A percentile compares a stretch with the other conserved stretches of the same genome.
Evolutionary conservation across 35 echinoderm and acorn worm species (phyloP).

Genomic region (Ophiothrix spiculata): DNA sequence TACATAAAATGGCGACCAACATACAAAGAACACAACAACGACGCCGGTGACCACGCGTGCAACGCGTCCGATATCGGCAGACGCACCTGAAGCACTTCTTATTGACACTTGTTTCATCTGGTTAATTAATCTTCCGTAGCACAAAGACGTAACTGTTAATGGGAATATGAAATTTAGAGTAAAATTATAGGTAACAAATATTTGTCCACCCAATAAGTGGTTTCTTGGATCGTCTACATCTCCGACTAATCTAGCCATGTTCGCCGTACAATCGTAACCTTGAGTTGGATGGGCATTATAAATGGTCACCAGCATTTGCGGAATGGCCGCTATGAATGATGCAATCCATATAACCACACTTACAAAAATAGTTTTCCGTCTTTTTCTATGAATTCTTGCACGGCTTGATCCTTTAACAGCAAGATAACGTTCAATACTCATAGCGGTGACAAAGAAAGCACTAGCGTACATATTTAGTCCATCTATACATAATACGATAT

Average conservation of each 20-base stretch:
- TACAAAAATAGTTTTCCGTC: conserved; percentile 4
- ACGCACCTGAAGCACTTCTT: conserved; percentile 5
- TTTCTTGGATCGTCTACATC: neutral
- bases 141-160: conserved; percentile 12
- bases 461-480: conserved; percentile 41
- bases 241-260: neutral
- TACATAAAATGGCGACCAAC: conserved; percentile 31
- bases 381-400: conserved; percentile 9
- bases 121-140: conserved; percentile 29
- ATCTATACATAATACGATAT: neutral
- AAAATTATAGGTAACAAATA: conserved; percentile 36
- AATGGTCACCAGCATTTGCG: neutral
- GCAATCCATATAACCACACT: conserved; percentile 30
- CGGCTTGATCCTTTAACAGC: conserved; percentile 28
- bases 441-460: conserved; percentile 38
- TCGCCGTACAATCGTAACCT: neutral
- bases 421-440: conserved; percentile 35
- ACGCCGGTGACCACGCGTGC: conserved; percentile 22
- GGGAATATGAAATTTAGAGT: conserved; percentile 9
- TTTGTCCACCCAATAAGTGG: neutral
- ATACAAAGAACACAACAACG: conserved; percentile 36
- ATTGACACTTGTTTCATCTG: conserved; percentile 36
- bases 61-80: conserved; percentile 5
- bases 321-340: conserved; percentile 9
- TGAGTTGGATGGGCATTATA: neutral